Percentiles rank a stretch among this genome's conserved stretches.
These are phyloP conservation scores for Leptopilina syphax DNA, from an alignment of 2,888 invertebrate genomes.

Conservation along the genomic window DNA sequence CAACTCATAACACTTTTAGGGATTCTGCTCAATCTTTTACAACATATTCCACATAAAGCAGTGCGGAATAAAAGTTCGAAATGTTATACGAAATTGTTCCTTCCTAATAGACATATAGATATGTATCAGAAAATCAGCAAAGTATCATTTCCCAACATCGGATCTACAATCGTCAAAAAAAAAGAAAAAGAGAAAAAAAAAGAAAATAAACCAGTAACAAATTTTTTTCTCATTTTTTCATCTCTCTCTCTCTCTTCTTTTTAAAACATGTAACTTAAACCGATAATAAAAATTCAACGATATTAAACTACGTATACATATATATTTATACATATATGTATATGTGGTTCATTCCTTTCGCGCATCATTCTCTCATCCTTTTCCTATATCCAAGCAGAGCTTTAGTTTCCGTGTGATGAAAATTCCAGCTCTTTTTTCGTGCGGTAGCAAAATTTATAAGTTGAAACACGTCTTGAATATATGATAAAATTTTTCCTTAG, in stretches of 20 bases:
- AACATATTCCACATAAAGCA: slow-evolving; percentile 10
- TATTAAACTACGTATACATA: background rate
- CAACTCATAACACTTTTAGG: slow-evolving; percentile 3
- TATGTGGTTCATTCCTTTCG: background rate
- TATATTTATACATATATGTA: background rate
- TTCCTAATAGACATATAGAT: slow-evolving; percentile 10
- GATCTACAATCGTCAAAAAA: background rate
- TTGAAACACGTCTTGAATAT: slow-evolving; percentile 74
- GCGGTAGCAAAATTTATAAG: slow-evolving; percentile 60
- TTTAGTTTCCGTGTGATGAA: slow-evolving; percentile 9
- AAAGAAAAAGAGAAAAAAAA: background rate
- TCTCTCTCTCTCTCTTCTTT: background rate
- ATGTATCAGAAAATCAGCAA: background rate
- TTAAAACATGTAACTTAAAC: background rate
- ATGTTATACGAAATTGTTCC: background rate
- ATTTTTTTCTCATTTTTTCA: background rate
- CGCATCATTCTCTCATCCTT: slow-evolving; percentile 5
- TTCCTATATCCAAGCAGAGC: background rate
- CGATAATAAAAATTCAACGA: slow-evolving; percentile 27
- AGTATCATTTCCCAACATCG: background rate
- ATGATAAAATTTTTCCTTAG: slow-evolving; percentile 74
- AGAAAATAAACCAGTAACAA: background rate
- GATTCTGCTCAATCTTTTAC: slow-evolving; percentile 16
- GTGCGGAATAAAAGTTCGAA: background rate
- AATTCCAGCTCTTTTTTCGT: background rate